These are phyloP conservation scores for Cygnus buccinator DNA, from an alignment of 2,113 vertebrate species.

Conservation along the genomic window DNA sequence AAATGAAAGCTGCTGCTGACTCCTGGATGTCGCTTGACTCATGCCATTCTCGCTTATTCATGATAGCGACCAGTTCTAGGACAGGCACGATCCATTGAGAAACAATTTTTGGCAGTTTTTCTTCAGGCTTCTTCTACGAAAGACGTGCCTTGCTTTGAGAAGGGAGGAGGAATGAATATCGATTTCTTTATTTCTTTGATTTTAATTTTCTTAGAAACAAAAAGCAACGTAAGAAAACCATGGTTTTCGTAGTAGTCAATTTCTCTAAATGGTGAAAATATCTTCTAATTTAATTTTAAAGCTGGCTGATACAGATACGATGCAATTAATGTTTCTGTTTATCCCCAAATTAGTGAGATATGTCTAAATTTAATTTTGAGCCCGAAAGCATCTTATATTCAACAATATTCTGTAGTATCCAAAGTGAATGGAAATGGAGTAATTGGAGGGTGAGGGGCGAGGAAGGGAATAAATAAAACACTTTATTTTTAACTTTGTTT, in stretches of 20 bases:
- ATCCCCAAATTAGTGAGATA: not conserved
- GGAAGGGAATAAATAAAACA: not conserved
- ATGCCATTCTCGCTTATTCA: not conserved
- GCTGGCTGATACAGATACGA: not conserved
- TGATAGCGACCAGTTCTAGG: not conserved
- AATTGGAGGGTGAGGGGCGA: not conserved
- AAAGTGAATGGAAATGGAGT: not conserved
- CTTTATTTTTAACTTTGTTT: slow-evolving; percentile 44
- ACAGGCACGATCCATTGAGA: not conserved
- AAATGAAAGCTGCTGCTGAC: not conserved
- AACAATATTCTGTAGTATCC: not conserved
- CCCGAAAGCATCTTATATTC: not conserved
- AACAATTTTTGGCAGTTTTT: not conserved
- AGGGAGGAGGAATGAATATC: not conserved
- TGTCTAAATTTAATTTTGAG: slow-evolving; percentile 1
- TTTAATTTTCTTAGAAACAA: not conserved
- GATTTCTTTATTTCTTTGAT: not conserved
- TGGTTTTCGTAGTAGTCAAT: not conserved
- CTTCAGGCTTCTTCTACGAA: not conserved
- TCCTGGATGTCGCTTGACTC: slow-evolving; percentile 19
- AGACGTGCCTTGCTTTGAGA: not conserved
- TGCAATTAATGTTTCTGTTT: slow-evolving; percentile 16
- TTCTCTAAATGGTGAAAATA: not conserved
- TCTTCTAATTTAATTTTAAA: not conserved
- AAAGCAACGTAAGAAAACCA: not conserved